Conservation (phyloP, 2,888 invertebrate species). For the Trissolcus japonicus region DNA sequence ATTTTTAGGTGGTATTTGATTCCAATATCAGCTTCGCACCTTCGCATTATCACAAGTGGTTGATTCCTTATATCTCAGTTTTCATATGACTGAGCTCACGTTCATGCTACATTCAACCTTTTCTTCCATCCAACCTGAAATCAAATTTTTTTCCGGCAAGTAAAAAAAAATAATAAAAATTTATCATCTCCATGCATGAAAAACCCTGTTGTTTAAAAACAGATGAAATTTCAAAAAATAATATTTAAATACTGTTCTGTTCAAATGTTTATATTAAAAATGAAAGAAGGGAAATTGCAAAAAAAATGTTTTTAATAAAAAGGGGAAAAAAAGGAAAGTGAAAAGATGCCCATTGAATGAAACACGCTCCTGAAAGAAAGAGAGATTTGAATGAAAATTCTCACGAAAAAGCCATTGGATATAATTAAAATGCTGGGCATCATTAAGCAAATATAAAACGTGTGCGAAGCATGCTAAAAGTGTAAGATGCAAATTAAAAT, state of each 20-base stretch:
- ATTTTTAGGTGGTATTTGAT: constrained; percentile 37
- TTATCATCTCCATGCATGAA: neutral
- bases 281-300: no score
- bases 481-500: constrained; percentile 59
- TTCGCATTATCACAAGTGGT: constrained; percentile 49
- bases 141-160: neutral
- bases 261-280: no score
- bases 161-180: neutral
- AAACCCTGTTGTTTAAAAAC: neutral
- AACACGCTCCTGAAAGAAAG: no score
- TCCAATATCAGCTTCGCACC: constrained; percentile 51
- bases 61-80: constrained; percentile 45
- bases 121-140: constrained; percentile 1
- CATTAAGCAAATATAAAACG: constrained; percentile 68
- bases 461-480: constrained; percentile 58
- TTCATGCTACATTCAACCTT: constrained; percentile 29
- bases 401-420: constrained; percentile 49
- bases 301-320: no score
- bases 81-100: constrained; percentile 33
- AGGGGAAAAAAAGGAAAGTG: no score
- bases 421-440: constrained; percentile 68
- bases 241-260: neutral
- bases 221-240: neutral
- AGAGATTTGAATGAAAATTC: no score
- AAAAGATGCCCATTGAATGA: no score